Conservation (phyloP, 2,797 vertebrate species). For the Artibeus lituratus region DNA sequence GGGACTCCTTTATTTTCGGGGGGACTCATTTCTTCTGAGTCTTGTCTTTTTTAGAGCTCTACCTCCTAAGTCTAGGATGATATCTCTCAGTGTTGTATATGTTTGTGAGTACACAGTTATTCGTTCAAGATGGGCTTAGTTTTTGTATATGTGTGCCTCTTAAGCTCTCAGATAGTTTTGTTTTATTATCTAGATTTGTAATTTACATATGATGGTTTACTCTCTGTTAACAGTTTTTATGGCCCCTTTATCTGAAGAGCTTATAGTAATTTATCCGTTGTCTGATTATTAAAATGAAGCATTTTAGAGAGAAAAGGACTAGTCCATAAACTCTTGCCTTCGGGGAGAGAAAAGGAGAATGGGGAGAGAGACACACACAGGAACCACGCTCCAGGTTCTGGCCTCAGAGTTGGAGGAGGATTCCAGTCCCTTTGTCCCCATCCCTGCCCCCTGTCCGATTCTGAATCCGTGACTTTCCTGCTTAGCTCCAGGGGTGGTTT, state of each 20-base stretch:
- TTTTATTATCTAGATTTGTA: neutral
- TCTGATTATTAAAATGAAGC: slow-evolving; percentile 36
- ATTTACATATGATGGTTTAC: neutral
- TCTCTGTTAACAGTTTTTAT: neutral
- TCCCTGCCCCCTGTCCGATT: neutral
- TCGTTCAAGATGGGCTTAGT: neutral
- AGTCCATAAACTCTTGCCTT: neutral
- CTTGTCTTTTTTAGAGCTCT: neutral
- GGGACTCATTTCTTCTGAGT: neutral
- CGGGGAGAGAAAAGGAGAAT: neutral
- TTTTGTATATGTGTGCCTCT: neutral
- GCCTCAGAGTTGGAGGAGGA: neutral
- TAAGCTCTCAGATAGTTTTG: neutral
- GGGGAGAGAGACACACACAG: neutral
- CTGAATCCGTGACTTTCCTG: neutral
- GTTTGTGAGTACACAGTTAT: neutral
- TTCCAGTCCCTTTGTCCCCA: neutral
- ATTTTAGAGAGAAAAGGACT: neutral
- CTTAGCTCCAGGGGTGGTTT: neutral
- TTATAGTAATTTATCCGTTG: neutral
- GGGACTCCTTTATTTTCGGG: neutral
- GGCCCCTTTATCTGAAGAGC: neutral
- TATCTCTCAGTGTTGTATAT: neutral
- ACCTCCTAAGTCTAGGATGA: neutral
- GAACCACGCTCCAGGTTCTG: neutral